Conservation (phyloP, 2,113 vertebrate species). For the Geococcyx californianus region DNA sequence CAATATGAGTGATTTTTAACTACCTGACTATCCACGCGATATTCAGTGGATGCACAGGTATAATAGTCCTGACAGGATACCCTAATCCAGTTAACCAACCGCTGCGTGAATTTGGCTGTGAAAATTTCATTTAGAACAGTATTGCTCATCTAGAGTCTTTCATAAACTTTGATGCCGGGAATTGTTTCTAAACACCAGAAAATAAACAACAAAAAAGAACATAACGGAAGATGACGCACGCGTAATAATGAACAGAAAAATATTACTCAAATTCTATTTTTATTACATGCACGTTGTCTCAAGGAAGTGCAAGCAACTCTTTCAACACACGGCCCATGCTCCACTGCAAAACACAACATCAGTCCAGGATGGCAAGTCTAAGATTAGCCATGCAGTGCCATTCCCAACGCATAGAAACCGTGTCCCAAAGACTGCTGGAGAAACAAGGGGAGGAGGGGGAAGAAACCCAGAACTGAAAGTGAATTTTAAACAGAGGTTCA, state of each 20-base stretch:
- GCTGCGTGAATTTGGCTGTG: background rate
- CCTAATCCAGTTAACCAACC: background rate
- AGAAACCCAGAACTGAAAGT: constrained; percentile 15
- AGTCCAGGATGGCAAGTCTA: background rate
- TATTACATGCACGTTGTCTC: constrained; percentile 16
- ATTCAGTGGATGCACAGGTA: background rate
- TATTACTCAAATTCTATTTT: background rate
- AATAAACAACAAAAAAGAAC: background rate
- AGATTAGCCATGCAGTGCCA: constrained; percentile 73
- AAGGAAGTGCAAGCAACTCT: constrained; percentile 5
- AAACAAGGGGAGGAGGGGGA: background rate
- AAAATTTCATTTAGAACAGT: background rate
- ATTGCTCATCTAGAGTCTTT: background rate
- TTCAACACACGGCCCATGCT: constrained; percentile 1
- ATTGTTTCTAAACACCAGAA: constrained; percentile 18
- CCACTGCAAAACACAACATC: background rate
- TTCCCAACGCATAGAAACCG: background rate
- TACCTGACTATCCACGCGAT: background rate
- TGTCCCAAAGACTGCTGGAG: background rate
- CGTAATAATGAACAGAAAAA: background rate
- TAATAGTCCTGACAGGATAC: background rate
- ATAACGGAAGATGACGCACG: background rate
- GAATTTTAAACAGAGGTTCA: constrained; percentile 45
- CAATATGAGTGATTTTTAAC: background rate
- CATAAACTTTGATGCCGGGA: background rate